Conservation (phyloP, 1,140 invertebrate genomes). For the Pemphigus obesinymphae region DNA sequence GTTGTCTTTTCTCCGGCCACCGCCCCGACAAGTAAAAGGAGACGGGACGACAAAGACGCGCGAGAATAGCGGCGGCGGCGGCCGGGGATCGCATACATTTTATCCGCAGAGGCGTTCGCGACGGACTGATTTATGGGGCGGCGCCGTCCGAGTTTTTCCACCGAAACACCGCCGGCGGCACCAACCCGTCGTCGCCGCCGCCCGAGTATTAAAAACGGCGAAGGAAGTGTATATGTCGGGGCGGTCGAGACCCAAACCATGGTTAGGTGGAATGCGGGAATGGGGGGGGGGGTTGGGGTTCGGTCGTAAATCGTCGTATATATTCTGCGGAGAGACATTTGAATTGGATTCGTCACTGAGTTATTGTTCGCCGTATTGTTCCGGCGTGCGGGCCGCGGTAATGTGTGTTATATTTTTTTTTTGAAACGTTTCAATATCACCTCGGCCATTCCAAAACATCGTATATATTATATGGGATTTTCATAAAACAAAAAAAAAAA, state of each 20-base stretch:
- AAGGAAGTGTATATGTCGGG: not conserved
- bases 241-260: not conserved
- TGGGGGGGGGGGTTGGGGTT: not conserved
- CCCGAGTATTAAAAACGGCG: not conserved
- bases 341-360: constrained; percentile 6
- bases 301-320: constrained; percentile 6
- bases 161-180: not conserved
- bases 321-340: not conserved
- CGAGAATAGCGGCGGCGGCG: not conserved
- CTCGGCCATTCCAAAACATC: too few relatives aligned
- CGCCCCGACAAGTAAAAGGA: not conserved
- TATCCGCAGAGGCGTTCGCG: not conserved
- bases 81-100: not conserved
- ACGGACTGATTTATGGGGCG: constrained; percentile 9
- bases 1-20: not conserved
- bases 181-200: not conserved
- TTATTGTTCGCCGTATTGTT: not conserved
- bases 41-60: not conserved
- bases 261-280: too few relatives aligned
- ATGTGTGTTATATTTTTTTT: too few relatives aligned
- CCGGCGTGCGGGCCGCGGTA: too few relatives aligned
- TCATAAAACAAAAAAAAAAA: too few relatives aligned
- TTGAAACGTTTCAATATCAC: too few relatives aligned
- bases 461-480: too few relatives aligned
- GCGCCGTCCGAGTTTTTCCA: too few relatives aligned